These are phyloP conservation scores for Glossosoma conforme DNA, from an alignment of 1,140 invertebrate species.

Conservation along the genomic window DNA sequence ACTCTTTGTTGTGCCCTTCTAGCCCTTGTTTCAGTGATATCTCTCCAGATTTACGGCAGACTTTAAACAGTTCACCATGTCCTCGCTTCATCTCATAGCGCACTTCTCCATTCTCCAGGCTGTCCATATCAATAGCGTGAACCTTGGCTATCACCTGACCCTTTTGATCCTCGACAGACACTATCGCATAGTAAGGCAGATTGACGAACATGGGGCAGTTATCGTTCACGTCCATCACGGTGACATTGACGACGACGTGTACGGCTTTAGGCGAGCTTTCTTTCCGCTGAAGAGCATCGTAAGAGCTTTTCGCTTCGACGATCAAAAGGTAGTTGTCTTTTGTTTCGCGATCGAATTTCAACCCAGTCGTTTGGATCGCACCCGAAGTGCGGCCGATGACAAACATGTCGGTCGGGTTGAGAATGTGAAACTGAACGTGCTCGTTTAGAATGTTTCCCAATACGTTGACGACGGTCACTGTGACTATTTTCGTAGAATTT, in stretches of 20 bases:
- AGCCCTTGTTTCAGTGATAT: slow-evolving; percentile 74
- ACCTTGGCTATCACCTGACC: slow-evolving; percentile 78
- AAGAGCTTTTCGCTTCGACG: slow-evolving; percentile 57
- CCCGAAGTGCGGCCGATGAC: slow-evolving; percentile 79
- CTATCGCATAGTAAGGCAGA: slow-evolving; percentile 77
- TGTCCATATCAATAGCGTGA: slow-evolving; percentile 75
- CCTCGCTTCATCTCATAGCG: slow-evolving; percentile 78
- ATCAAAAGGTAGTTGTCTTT: slow-evolving; percentile 73
- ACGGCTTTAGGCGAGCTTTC: slow-evolving; percentile 59
- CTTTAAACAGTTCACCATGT: slow-evolving; percentile 75
- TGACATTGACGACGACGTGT: slow-evolving; percentile 73
- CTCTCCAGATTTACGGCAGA: slow-evolving; percentile 76
- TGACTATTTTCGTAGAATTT: slow-evolving; percentile 71
- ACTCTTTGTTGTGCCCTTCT: slow-evolving; percentile 74
- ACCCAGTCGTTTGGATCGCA: slow-evolving; percentile 71
- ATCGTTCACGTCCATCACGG: slow-evolving; percentile 75
- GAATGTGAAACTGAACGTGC: slow-evolving; percentile 73
- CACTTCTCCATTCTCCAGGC: slow-evolving; percentile 71
- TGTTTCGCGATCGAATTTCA: slow-evolving; percentile 74
- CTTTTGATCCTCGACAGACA: slow-evolving; percentile 70
- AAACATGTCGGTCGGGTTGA: slow-evolving; percentile 85
- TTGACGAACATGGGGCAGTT: slow-evolving; percentile 82
- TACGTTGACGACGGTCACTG: slow-evolving; percentile 75
- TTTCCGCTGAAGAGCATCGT: slow-evolving; percentile 4
- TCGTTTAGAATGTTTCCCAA: slow-evolving; percentile 75